phyloP scores from a whole-genome alignment of 37 sponge, comb jelly and placozoan genomes.

The Diacarnus erythraeanus region DNA sequence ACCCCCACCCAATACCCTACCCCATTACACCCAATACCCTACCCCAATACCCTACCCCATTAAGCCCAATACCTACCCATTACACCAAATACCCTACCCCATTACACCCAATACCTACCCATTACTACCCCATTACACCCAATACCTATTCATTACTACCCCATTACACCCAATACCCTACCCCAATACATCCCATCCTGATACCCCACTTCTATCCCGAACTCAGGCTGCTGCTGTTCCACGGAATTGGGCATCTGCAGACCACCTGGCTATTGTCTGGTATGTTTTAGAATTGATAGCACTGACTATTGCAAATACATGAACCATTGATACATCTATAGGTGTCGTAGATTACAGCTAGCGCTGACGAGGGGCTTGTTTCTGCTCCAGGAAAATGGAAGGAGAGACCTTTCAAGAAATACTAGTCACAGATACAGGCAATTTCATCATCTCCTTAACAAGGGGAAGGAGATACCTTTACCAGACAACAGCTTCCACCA shows the following conservation, averaged over 20 bases:
- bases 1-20: not conserved
- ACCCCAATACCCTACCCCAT: not conserved
- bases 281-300: conserved; percentile 2
- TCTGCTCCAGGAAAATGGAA: conserved; percentile 16
- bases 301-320: too few relatives aligned
- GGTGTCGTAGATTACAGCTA: conserved; percentile 64
- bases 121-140: not conserved
- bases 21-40: not conserved
- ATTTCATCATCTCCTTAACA: conserved; percentile 10
- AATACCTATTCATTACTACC: not conserved
- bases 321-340: too few relatives aligned
- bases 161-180: not conserved
- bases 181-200: not conserved
- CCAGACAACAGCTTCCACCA: not conserved
- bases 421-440: not conserved
- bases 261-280: conserved; percentile 76
- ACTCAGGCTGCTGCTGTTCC: conserved; percentile 37
- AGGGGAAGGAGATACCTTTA: conserved; percentile 21
- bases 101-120: not conserved
- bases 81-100: not conserved
- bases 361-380: conserved; percentile 47
- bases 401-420: conserved; percentile 5
- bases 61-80: not conserved
- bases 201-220: not conserved
- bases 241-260: conserved; percentile 61